A percentile compares a stretch with the other conserved stretches of the same genome.
phyloP scores from a whole-genome alignment of 2,797 vertebrate species.

The Corythornis leucogaster region DNA sequence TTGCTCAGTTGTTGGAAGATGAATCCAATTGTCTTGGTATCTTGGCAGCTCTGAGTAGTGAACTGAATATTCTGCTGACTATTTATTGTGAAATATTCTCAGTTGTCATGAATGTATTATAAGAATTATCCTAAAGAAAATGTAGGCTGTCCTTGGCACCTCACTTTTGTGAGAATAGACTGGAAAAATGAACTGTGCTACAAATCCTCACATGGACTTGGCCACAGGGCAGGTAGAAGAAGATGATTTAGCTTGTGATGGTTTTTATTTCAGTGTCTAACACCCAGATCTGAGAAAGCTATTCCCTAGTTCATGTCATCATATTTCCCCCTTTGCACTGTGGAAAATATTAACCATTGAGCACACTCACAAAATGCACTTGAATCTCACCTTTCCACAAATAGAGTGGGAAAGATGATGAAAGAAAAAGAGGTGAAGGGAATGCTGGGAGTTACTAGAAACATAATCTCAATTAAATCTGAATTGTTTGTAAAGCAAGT shows the following conservation, averaged over 20 bases:
- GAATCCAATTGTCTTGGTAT: neutral
- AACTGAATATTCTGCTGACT: neutral
- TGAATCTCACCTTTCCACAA: neutral
- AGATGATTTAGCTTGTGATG: neutral
- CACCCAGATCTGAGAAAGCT: neutral
- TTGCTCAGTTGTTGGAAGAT: neutral
- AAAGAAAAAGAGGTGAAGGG: neutral
- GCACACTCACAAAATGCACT: neutral
- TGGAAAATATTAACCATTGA: neutral
- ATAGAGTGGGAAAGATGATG: neutral
- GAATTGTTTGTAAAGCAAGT: neutral
- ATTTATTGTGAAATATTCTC: neutral
- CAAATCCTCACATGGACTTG: neutral
- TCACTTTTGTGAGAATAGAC: neutral
- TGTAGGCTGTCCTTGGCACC: neutral
- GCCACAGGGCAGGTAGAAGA: neutral
- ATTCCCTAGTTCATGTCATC: neutral
- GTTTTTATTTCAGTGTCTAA: neutral
- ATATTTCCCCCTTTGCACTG: neutral
- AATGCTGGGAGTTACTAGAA: neutral
- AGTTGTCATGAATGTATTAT: neutral
- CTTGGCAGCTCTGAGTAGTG: neutral
- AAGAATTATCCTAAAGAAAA: constrained; percentile 4
- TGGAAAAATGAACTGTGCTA: neutral
- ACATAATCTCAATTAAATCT: neutral